These are phyloP conservation scores for Matsumyia berberina DNA, from an alignment of 2,888 invertebrate species.

Conservation along the genomic window DNA sequence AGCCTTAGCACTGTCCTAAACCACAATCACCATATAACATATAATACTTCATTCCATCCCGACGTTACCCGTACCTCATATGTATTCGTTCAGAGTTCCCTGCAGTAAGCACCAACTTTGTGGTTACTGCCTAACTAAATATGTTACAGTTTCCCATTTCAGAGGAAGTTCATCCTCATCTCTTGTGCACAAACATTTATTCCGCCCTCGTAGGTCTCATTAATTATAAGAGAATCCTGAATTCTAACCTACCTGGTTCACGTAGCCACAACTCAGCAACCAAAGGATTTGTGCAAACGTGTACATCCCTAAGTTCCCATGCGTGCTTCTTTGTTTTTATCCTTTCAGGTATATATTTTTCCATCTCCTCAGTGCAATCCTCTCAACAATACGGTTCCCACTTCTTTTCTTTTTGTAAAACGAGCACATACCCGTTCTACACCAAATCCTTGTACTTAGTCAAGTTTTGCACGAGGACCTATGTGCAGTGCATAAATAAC, in stretches of 20 bases:
- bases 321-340: conserved; percentile 4
- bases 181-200: neutral
- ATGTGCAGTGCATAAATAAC: conserved; percentile 60
- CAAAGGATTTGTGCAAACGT: neutral
- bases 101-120: neutral
- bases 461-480: conserved; percentile 46
- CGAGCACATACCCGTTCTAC: neutral
- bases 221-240: neutral
- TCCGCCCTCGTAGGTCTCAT: neutral
- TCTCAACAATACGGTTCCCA: conserved; percentile 2
- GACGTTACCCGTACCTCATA: too few relatives aligned
- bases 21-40: too few relatives aligned
- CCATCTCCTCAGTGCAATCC: conserved; percentile 4
- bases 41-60: too few relatives aligned
- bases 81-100: neutral
- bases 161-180: neutral
- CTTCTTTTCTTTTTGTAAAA: conserved; percentile 8
- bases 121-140: neutral
- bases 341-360: neutral
- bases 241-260: neutral
- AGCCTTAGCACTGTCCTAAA: too few relatives aligned
- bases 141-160: neutral
- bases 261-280: neutral
- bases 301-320: neutral
- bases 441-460: conserved; percentile 52